Percentiles rank a stretch among this genome's conserved stretches.
Evolutionary conservation across 2,888 invertebrate genomes (phyloP).

Genomic region (Allacma fusca): DNA sequence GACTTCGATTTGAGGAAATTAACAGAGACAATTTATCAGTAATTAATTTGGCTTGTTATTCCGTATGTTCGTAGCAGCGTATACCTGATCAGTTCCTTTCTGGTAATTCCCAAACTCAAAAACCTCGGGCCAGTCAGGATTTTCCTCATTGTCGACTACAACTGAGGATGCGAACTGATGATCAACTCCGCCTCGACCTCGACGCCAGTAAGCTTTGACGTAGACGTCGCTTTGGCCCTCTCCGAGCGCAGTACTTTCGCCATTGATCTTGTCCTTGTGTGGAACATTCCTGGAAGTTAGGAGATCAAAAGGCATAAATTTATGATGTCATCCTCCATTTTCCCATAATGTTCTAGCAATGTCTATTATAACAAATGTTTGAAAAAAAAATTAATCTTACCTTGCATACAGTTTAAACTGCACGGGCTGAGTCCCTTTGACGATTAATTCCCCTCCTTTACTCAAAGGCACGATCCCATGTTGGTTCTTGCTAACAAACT

Average conservation of each 20-base stretch:
- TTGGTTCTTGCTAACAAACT: conserved; percentile 53
- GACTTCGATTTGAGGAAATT: too few species aligned
- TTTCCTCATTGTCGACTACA: conserved; percentile 57
- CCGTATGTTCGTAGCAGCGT: too few species aligned
- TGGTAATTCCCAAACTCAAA: conserved; percentile 58
- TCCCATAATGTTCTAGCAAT: too few species aligned
- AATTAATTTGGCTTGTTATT: too few species aligned
- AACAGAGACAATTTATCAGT: too few species aligned
- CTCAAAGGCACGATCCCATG: conserved; percentile 47
- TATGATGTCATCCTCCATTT: too few species aligned
- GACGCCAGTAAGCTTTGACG: conserved; percentile 56
- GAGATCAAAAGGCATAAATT: too few species aligned
- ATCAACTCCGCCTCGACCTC: conserved; percentile 54
- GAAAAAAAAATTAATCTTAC: too few species aligned
- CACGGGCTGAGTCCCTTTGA: conserved; percentile 55
- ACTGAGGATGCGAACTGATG: conserved; percentile 55
- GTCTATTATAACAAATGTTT: too few species aligned
- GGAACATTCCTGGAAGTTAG: conserved; percentile 56
- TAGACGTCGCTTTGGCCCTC: conserved; percentile 56
- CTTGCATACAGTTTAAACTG: conserved; percentile 53
- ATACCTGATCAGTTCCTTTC: conserved; percentile 52
- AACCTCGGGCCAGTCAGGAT: conserved; percentile 56
- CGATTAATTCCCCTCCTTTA: conserved; percentile 51
- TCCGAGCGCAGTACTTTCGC: conserved; percentile 34
- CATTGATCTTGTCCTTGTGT: conserved; percentile 55